Base-by-base conservation (phyloP, 2,888 invertebrate genomes). In the Drepanosiphum platanoidis region DNA sequence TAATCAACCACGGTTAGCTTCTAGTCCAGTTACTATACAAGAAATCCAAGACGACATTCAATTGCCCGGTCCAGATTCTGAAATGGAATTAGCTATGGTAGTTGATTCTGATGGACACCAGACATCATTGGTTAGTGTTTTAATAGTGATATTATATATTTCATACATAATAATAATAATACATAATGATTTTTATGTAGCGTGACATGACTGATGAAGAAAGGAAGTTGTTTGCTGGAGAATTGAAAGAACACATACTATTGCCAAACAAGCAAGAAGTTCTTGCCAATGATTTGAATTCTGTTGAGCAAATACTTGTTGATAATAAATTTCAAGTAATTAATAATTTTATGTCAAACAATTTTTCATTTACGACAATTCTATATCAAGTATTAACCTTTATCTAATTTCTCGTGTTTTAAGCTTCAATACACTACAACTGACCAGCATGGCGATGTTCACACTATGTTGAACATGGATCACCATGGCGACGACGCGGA, bases 1-100 rank as follows among this genome's bases (percentile, higher is more conserved):
- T 0, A 96, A 95, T 89, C 95, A 95, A 88, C 95, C 95, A 0
- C 91, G 94, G 77, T 91, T 95, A 22, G 92, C 92, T n/a, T 91
- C 91, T 1, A 91, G 86, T 78, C 78, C 86, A 74, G 58, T 86
- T 66, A 46, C 81, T 27, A 46, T 82, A 74, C 80, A 86, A 86
- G 42, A 86, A 88, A 70, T 87, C 87, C 66, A 87, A 88, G 72
- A 86, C 86, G 75, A 86, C 79, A 61, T 86, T 87, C 32, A 87
- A 86, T 90, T 89, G 82, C 88, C 89, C 4, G 89, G 89, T 22
- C 88, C 87, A 13, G 89, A 89, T 77, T 89, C 89, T 0, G 90
- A 90, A 82, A 87, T 90, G 84, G 88, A 91, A 83, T 89, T 91
- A 88, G 88, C 88, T 9, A 88, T 89, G 86, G 88, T 88, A 22